These are phyloP conservation scores for Ellobius talpinus DNA, from an alignment of 2,113 vertebrate genomes.

Conservation along the genomic window DNA sequence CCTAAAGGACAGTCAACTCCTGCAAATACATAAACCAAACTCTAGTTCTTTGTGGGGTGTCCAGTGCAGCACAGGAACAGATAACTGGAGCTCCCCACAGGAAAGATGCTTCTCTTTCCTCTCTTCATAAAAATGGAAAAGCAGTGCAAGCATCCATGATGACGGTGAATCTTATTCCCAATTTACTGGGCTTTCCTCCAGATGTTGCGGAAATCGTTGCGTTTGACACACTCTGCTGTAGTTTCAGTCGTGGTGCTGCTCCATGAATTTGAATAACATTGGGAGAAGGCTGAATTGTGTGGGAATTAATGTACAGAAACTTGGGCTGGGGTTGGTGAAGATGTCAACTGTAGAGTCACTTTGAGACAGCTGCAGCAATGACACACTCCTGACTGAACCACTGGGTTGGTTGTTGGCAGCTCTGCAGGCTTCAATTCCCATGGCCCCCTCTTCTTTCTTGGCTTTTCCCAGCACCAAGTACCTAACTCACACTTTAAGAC, in stretches of 20 bases:
- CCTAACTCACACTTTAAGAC: not conserved
- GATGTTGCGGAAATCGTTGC: constrained; percentile 72
- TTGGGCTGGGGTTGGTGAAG: not conserved
- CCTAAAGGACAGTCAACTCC: constrained; percentile 32
- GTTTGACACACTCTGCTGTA: constrained; percentile 27
- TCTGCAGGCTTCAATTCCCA: not conserved
- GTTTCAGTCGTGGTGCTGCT: constrained; percentile 50
- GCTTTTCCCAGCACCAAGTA: not conserved
- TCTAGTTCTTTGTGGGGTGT: constrained; percentile 48
- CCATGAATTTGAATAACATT: constrained; percentile 51
- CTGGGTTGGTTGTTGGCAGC: not conserved
- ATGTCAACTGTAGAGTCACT: not conserved
- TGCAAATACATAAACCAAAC: constrained; percentile 16
- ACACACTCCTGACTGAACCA: not conserved
- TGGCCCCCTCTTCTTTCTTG: constrained; percentile 21
- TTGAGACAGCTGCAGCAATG: not conserved
- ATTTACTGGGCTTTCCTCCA: constrained; percentile 63
- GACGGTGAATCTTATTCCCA: constrained; percentile 46
- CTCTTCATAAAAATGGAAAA: constrained; percentile 69
- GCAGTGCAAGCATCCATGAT: constrained; percentile 54
- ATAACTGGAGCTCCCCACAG: constrained; percentile 56
- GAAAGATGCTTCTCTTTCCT: constrained; percentile 62
- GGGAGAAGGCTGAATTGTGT: not conserved
- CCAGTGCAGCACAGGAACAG: constrained; percentile 54
- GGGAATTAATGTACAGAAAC: constrained; percentile 26